Percentiles rank a stretch among this genome's conserved stretches.
Conservation (phyloP, 2,797 vertebrate genomes). For the Mus spretus region DNA sequence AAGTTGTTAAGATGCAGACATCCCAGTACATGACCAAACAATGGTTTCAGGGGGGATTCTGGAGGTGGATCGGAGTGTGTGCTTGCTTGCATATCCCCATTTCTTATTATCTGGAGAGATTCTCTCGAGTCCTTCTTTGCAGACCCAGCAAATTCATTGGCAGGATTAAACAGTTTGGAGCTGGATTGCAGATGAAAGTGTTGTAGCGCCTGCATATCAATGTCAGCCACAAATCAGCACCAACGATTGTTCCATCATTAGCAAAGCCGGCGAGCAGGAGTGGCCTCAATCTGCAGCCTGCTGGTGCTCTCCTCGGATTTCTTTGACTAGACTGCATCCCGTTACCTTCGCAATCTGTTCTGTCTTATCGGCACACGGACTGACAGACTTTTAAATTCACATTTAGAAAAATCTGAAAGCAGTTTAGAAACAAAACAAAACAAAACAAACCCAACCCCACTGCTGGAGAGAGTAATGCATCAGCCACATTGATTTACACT, state of each 20-base stretch:
- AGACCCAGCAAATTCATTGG: slow-evolving; percentile 71
- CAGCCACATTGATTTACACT: slow-evolving; percentile 39
- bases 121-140: slow-evolving; percentile 64
- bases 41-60: neutral
- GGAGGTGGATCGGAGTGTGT: neutral
- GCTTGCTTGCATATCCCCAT: slow-evolving; percentile 11
- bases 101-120: slow-evolving; percentile 75
- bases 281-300: slow-evolving; percentile 85
- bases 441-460: neutral
- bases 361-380: slow-evolving; percentile 82
- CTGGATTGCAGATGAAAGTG: slow-evolving; percentile 77
- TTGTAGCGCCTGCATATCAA: slow-evolving; percentile 68
- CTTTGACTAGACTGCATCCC: slow-evolving; percentile 84
- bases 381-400: slow-evolving; percentile 85
- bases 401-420: slow-evolving; percentile 81
- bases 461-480: slow-evolving; percentile 55
- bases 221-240: slow-evolving; percentile 85
- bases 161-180: slow-evolving; percentile 70
- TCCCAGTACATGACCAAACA: neutral
- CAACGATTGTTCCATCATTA: slow-evolving; percentile 88
- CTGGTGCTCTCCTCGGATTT: slow-evolving; percentile 85
- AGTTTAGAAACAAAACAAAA: slow-evolving; percentile 63
- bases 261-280: slow-evolving; percentile 81
- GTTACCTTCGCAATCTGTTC: slow-evolving; percentile 88
- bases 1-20: slow-evolving; percentile 22